Base-by-base conservation (phyloP, 2,113 vertebrate species). In the Pachypanchax playfairii region DNA sequence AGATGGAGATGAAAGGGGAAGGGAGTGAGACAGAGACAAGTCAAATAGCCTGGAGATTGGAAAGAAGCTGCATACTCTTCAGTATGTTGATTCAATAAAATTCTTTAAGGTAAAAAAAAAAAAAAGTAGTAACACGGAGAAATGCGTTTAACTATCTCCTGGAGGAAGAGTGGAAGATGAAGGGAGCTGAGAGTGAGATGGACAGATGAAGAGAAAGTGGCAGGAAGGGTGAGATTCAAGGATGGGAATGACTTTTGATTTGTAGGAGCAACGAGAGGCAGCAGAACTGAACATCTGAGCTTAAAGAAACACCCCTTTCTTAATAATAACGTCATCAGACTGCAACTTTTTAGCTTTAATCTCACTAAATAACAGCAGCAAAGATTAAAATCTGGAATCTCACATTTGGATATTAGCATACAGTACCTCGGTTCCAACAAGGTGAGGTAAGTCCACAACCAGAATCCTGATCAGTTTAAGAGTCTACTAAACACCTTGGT, bases 1-100 rank as follows among this genome's bases (percentile, higher is more conserved):
- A 6, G 39, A 42, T 42, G 50, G 46, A 68, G 54, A 82, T 54
- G 62, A 52, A 62, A 57, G 64, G n/a, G 50, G 68, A 46, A 41
- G 38, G 31, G 35, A 57, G 52, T 15, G 39, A 59, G 63, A 26
- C 13, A 20, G 56, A 29, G 33, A 18, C 13, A 28, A 44, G 36
- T 57, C 68, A 49, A 33, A 50, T 49, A 50, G 41, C 12, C 14
- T 43, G 33, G 49, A 58, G 51, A 60, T 22, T 54, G 47, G 36
- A 42, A 20, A 54, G 31, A n/a, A 54, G 50, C 55, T 41, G 36
- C 31, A 61, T 29, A 25, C 7, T 42, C 36, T 29, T 26, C 38
- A 18, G 38, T 17, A 13, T 50, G 31, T 48, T 59, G 56, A 68
- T 41, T 62, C 25, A 52, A 61, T 60, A 31, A 62, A 71, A 74